A percentile compares a stretch with the other conserved stretches of the same genome.
Conservation (phyloP, 2,888 invertebrate genomes). For the Epirrhoe tristata region DNA sequence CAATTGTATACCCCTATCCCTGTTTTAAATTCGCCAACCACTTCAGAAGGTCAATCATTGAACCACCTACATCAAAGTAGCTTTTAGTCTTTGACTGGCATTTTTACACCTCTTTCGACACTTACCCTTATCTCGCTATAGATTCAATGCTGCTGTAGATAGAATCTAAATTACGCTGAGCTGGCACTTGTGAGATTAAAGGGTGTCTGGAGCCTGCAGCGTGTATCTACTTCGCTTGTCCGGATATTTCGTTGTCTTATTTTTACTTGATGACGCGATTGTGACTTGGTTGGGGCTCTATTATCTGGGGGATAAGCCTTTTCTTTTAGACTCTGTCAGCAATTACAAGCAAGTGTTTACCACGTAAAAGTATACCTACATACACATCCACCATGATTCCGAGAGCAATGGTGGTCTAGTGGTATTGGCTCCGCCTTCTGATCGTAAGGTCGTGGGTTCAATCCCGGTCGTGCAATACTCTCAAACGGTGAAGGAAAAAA, state of each 20-base stretch:
- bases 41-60: constrained; percentile 29
- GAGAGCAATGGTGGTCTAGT: no score
- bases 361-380: not conserved
- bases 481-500: no score
- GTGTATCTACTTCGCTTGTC: constrained; percentile 40
- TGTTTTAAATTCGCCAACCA: constrained; percentile 12
- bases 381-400: no score
- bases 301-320: not conserved
- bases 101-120: constrained; percentile 66
- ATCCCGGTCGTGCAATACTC: no score
- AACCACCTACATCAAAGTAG: constrained; percentile 52
- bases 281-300: not conserved
- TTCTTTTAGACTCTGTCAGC: not conserved
- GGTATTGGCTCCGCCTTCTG: no score
- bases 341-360: not conserved
- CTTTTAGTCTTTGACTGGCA: constrained; percentile 62
- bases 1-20: no score
- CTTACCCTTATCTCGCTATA: constrained; percentile 65
- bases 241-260: constrained; percentile 25
- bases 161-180: constrained; percentile 79
- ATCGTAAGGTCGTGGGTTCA: no score
- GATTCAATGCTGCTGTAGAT: constrained; percentile 75
- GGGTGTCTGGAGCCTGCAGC: constrained; percentile 78
- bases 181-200: constrained; percentile 79
- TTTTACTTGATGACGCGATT: constrained; percentile 7